Base-by-base conservation (phyloP, 2,888 invertebrate genomes). In the Spisula solida region DNA sequence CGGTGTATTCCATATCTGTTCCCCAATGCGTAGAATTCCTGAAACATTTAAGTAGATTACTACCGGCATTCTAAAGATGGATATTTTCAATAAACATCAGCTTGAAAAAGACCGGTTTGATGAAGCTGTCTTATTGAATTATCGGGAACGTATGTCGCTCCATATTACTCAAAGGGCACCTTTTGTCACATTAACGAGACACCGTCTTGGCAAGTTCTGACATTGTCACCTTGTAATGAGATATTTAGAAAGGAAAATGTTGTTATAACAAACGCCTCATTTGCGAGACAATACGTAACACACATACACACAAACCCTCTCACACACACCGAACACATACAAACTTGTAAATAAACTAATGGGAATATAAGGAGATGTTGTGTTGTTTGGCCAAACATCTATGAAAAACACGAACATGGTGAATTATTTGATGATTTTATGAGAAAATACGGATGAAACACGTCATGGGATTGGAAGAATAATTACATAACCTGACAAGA, bases 131-230 rank as follows among this genome's bases (percentile, higher is more conserved):
- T 60, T n/a, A 75, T 6, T 34, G 16, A 75, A 75, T 75, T 31
- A 75, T 31, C 31, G 25, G 34, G 8, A 66, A 20, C 6, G 14
- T 25, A 75, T 70, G 29, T 10, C 75, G 75, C 29, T 75, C 12
- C 29, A 5, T 75, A 34, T 75, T 75, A 25, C 14, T 34, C 75
- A 75, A 75, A 75, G 31, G 31, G 31, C 16, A 75, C 20, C 47
- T 79, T 80, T 80, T 48, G n/a, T 80, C 5, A 80, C 47, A 80
- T 48, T 25, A 80, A 80, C 18, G n/a, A 80, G 51, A 80, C n/a
- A 47, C 20, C 20, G n/a, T 47, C 34, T 20, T 18, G 48, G 2
- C 34, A 8, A 4, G 75, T 6, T 31, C 75, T 16, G 25, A 31
- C 31, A 75, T 75, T 75, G 31, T 75, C 75, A 34, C 75, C 34